These are phyloP conservation scores for Zygaena filipendulae DNA, from an alignment of 2,888 invertebrate species.

Conservation along the genomic window DNA sequence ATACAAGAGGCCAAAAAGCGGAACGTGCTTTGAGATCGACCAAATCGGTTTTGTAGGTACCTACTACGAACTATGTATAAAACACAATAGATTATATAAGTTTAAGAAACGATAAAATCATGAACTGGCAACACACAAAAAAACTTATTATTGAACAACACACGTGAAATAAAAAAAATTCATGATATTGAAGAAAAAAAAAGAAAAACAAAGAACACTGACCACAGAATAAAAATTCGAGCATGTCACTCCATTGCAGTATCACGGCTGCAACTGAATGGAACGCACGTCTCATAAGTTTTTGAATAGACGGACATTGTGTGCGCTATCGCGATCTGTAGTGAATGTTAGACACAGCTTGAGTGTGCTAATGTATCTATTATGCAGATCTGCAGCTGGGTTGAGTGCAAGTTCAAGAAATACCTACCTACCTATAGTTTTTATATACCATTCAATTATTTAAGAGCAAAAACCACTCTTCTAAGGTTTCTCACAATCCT, in stretches of 20 bases:
- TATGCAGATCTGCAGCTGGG: constrained; percentile 16
- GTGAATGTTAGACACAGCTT: constrained; percentile 20
- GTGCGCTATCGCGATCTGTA: constrained; percentile 37
- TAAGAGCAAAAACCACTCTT: constrained; percentile 24
- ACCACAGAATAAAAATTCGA: constrained; percentile 57
- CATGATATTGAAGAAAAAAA: too few species aligned
- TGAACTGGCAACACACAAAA: too few species aligned
- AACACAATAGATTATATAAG: too few species aligned
- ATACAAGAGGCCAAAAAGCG: constrained; percentile 26
- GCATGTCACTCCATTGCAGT: constrained; percentile 59
- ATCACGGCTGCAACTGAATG: constrained; percentile 55
- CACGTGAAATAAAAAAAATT: not conserved
- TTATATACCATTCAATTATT: constrained; percentile 32
- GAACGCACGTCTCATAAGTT: constrained; percentile 38
- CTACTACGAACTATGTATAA: too few species aligned
- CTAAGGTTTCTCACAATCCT: constrained; percentile 5
- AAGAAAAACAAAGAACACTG: too few species aligned
- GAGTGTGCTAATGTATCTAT: constrained; percentile 27
- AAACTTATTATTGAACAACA: too few species aligned
- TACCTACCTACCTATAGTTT: too few species aligned
- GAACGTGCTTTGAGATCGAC: constrained; percentile 23
- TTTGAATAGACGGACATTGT: constrained; percentile 29
- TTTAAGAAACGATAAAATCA: too few species aligned
- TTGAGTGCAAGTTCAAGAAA: constrained; percentile 39
- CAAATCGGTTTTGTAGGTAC: constrained; percentile 14